Conservation (phyloP, 2,797 vertebrate genomes). For the Chelon auratus region DNA sequence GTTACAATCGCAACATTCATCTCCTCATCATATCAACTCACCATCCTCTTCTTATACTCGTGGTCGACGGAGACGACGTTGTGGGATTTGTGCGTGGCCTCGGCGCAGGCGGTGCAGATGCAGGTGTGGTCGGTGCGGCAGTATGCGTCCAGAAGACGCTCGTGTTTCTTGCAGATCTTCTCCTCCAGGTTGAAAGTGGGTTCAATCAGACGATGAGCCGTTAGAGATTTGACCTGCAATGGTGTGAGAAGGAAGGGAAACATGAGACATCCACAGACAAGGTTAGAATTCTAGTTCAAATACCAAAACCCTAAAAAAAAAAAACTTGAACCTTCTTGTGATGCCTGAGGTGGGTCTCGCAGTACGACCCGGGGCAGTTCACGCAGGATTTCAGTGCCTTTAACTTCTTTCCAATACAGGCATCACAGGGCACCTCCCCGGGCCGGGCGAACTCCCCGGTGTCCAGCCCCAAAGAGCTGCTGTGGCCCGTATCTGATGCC, state of each 20-base stretch:
- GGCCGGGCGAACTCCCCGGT: constrained; percentile 77
- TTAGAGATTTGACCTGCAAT: constrained; percentile 72
- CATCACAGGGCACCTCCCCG: constrained; percentile 83
- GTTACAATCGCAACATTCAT: no score
- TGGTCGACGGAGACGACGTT: constrained; percentile 79
- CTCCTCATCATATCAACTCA: constrained; percentile 47
- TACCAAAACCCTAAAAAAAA: no score
- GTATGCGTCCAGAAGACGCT: constrained; percentile 83
- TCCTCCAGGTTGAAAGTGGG: constrained; percentile 83
- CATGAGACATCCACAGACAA: not conserved
- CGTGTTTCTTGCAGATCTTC: constrained; percentile 85
- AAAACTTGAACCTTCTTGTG: constrained; percentile 76
- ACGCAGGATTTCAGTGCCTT: constrained; percentile 84
- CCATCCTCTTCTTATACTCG: constrained; percentile 86
- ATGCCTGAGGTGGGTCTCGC: constrained; percentile 81
- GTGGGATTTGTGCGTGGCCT: constrained; percentile 79
- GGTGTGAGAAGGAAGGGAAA: not conserved
- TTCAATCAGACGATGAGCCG: constrained; percentile 79
- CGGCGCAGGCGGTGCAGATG: constrained; percentile 79
- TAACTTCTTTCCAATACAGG: constrained; percentile 87
- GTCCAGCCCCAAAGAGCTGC: constrained; percentile 14
- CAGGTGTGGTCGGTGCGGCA: constrained; percentile 83
- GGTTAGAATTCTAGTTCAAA: not conserved
- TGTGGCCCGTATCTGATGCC: not conserved
- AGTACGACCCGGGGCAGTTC: constrained; percentile 84